These are phyloP conservation scores for Cetoscarus ocellatus DNA, from an alignment of 2,797 vertebrate genomes.

Conservation along the genomic window DNA sequence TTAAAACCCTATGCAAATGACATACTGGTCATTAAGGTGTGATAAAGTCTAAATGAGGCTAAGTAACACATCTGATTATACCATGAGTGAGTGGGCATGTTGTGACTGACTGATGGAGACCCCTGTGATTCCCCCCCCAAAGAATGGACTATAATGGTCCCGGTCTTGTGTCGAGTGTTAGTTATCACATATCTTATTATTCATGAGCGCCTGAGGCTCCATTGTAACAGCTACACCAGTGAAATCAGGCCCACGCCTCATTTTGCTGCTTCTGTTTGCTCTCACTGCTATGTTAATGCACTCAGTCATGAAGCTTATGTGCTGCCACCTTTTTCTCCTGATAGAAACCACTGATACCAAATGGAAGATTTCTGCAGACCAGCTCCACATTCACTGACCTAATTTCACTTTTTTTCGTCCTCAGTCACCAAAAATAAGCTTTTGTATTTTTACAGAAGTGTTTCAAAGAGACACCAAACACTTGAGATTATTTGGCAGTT, in stretches of 20 bases:
- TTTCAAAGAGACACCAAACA: slow-evolving; percentile 29
- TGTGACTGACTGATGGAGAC: slow-evolving; percentile 57
- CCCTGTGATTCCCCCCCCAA: slow-evolving; percentile 36
- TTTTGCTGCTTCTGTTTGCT: slow-evolving; percentile 67
- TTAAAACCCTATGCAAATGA: slow-evolving; percentile 60
- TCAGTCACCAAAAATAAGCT: slow-evolving; percentile 16
- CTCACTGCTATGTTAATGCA: slow-evolving; percentile 64
- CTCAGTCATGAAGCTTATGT: slow-evolving; percentile 40
- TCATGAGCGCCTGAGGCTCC: slow-evolving; percentile 68
- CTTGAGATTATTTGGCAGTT: slow-evolving; percentile 3
- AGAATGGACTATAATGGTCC: slow-evolving; percentile 42
- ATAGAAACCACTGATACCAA: slow-evolving; percentile 47
- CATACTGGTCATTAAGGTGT: slow-evolving; percentile 43
- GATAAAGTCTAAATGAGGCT: slow-evolving; percentile 58
- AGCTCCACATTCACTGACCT: slow-evolving; percentile 68
- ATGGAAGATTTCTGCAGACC: slow-evolving; percentile 49
- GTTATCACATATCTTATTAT: slow-evolving; percentile 76
- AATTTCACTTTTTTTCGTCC: slow-evolving; percentile 41
- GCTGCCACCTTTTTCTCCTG: slow-evolving; percentile 47
- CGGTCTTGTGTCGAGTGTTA: slow-evolving; percentile 56
- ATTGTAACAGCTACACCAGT: slow-evolving; percentile 68
- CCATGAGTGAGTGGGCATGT: slow-evolving; percentile 49
- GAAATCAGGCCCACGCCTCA: slow-evolving; percentile 75
- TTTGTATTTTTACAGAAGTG: slow-evolving; percentile 20
- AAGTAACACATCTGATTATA: slow-evolving; percentile 43